A percentile compares a stretch with the other conserved stretches of the same genome.
phyloP scores from a whole-genome alignment of 2,797 vertebrate genomes.

The Xerus rutilus region DNA sequence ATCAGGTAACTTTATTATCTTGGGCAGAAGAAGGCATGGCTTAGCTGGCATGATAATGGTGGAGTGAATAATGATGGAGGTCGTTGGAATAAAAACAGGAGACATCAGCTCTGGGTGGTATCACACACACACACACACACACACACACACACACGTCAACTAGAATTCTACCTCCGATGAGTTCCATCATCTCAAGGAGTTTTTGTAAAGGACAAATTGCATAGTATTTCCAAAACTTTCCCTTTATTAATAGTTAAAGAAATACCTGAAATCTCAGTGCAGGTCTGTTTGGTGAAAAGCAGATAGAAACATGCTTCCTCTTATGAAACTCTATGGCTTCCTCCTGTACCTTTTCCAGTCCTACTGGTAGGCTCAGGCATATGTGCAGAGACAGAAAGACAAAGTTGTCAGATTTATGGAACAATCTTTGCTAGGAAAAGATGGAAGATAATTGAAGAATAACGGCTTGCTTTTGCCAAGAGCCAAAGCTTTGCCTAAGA shows the following conservation, averaged over 20 bases:
- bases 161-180: neutral
- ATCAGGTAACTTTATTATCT: slow-evolving; percentile 40
- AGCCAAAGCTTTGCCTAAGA: neutral
- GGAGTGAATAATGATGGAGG: neutral
- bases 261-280: neutral
- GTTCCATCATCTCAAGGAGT: neutral
- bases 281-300: neutral
- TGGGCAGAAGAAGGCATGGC: neutral
- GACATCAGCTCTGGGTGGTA: neutral
- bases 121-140: neutral
- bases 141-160: neutral
- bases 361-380: neutral
- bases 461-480: neutral
- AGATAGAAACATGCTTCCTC: neutral
- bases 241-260: neutral
- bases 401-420: neutral
- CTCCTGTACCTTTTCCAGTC: neutral
- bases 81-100: neutral
- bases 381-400: neutral
- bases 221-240: neutral
- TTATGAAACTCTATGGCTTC: neutral
- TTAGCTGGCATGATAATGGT: slow-evolving; percentile 9
- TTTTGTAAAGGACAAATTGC: neutral
- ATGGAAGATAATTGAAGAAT: neutral
- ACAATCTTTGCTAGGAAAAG: neutral